Evolutionary conservation across 1,140 invertebrate genomes (phyloP).

Genomic region (Aphelinus atriplicis): DNA sequence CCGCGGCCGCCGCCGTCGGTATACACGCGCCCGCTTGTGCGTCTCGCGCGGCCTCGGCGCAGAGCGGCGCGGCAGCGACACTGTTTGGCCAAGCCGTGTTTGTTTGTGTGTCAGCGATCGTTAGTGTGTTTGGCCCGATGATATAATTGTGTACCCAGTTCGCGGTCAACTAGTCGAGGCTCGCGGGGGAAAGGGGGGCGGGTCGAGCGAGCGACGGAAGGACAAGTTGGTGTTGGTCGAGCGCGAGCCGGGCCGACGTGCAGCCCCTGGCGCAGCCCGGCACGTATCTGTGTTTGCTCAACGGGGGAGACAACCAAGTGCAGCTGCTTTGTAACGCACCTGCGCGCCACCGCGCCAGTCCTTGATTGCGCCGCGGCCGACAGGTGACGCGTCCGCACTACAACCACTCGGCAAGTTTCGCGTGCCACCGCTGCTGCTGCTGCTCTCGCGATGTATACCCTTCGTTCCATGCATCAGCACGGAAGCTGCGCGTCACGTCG

Average conservation of each 20-base stretch:
- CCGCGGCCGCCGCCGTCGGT: no score
- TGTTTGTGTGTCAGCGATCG: constrained; percentile 47
- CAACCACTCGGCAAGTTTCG: neutral
- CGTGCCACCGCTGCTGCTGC: no score
- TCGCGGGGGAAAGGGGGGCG: no score
- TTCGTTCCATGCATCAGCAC: no score
- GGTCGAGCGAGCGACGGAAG: constrained; percentile 4
- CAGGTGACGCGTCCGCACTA: no score
- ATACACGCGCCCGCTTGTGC: neutral
- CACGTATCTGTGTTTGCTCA: constrained; percentile 48
- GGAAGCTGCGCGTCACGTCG: no score
- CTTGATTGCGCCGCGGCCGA: neutral
- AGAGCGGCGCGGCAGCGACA: neutral
- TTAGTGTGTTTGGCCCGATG: constrained; percentile 53
- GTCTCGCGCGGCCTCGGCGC: neutral
- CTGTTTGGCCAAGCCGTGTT: constrained; percentile 38
- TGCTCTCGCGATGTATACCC: no score
- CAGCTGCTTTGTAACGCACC: constrained; percentile 33
- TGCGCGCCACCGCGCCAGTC: constrained; percentile 15
- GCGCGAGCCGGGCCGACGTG: neutral
- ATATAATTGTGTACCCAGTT: constrained; percentile 53
- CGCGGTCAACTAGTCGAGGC: constrained; percentile 33
- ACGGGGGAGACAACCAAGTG: constrained; percentile 22
- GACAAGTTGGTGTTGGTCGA: constrained; percentile 38
- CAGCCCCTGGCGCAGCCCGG: constrained; percentile 14